Conservation (phyloP, 2,797 vertebrate genomes). For the Dermochelys coriacea region DNA sequence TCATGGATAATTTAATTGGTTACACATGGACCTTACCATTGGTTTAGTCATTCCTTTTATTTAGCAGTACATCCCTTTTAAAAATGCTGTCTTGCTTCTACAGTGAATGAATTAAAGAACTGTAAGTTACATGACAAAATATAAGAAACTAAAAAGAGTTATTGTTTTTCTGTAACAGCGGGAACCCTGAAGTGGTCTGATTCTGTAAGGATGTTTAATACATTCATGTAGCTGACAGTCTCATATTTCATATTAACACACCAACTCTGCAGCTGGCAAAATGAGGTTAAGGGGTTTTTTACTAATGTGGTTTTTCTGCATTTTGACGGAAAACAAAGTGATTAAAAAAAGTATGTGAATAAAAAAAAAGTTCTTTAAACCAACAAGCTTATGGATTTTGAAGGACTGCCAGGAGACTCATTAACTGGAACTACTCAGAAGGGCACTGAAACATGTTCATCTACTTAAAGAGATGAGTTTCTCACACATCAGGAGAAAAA, state of each 20-base stretch:
- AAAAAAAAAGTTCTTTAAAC: slow-evolving; percentile 61
- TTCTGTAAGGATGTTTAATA: background rate
- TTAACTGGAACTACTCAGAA: slow-evolving; percentile 69
- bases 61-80: slow-evolving; percentile 33
- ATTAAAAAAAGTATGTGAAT: slow-evolving; percentile 58
- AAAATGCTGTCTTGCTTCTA: slow-evolving; percentile 39
- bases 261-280: slow-evolving; percentile 5
- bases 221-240: background rate
- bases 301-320: accelerated
- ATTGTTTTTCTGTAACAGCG: slow-evolving; percentile 13
- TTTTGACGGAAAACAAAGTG: slow-evolving; percentile 29
- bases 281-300: background rate
- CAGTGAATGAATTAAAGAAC: slow-evolving; percentile 44
- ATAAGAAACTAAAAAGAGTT: slow-evolving; percentile 28
- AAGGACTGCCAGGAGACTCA: slow-evolving; percentile 69
- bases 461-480: slow-evolving; percentile 61
- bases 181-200: background rate
- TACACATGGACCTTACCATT: slow-evolving; percentile 63
- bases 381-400: slow-evolving; percentile 70
- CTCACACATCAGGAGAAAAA: slow-evolving; percentile 49
- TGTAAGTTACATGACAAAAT: slow-evolving; percentile 48
- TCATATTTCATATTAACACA: slow-evolving; percentile 35
- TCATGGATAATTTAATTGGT: slow-evolving; percentile 66
- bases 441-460: slow-evolving; percentile 51
- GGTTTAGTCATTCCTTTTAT: slow-evolving; percentile 61